Conservation (phyloP, 2,797 vertebrate genomes). For the Sebastes diploproa region DNA sequence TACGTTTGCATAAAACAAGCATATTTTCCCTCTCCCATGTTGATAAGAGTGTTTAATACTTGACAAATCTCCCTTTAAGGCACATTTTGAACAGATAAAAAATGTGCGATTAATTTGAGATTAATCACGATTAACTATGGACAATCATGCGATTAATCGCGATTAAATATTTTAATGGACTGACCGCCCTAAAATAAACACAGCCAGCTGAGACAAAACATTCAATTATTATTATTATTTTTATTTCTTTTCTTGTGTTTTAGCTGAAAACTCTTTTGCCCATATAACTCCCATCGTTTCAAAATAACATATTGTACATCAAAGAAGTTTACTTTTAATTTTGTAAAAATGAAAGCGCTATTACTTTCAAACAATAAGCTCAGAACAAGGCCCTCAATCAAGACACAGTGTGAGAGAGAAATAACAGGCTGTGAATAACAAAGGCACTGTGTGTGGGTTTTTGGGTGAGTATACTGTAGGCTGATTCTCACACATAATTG, state of each 20-base stretch:
- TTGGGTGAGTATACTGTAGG: too few relatives aligned
- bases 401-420: neutral
- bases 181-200: neutral
- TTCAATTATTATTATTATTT: neutral
- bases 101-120: too few relatives aligned
- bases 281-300: too few relatives aligned
- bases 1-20: too few relatives aligned
- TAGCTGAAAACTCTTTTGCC: neutral
- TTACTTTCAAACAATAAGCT: neutral
- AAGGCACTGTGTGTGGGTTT: too few relatives aligned
- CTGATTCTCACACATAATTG: too few relatives aligned
- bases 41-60: too few relatives aligned
- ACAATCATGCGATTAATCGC: too few relatives aligned
- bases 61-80: too few relatives aligned
- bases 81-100: too few relatives aligned
- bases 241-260: neutral
- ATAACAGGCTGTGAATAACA: neutral
- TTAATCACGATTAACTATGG: too few relatives aligned
- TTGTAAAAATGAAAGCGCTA: neutral
- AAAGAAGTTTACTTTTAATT: neutral
- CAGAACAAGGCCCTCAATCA: neutral
- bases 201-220: neutral
- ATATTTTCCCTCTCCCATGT: too few relatives aligned
- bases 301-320: neutral
- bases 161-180: neutral